Conservation (phyloP, 2,888 invertebrate species). For the Prosopocoilus inquinatus region DNA sequence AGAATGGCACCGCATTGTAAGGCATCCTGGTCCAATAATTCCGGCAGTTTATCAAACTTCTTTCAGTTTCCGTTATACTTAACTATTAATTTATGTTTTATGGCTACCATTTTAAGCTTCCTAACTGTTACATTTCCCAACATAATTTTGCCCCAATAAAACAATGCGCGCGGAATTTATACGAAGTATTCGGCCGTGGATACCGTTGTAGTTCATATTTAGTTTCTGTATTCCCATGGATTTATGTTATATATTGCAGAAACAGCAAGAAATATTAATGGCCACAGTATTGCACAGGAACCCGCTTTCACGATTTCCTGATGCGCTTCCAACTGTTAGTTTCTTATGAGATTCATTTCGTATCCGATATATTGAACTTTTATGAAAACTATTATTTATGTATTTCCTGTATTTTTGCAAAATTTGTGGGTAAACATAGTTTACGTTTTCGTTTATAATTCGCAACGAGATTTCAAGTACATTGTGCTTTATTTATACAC, state of each 20-base stretch:
- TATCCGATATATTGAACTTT: background rate
- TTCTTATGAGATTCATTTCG: conserved; percentile 1
- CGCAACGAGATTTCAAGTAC: no score
- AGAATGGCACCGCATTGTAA: no score
- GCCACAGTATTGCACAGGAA: conserved; percentile 6
- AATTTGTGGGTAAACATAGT: background rate
- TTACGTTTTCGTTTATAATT: no score
- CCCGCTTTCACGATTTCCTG: conserved; percentile 6
- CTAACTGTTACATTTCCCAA: no score
- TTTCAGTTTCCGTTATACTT: no score
- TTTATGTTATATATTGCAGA: conserved; percentile 7
- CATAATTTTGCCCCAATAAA: no score
- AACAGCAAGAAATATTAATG: conserved; percentile 7
- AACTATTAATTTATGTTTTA: no score
- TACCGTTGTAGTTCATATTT: background rate
- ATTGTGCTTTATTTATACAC: no score
- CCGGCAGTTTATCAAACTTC: no score
- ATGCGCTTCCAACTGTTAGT: conserved; percentile 2
- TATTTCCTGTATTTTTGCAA: background rate
- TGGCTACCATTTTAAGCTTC: no score
- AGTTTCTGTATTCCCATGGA: conserved; percentile 5
- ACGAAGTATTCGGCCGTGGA: background rate
- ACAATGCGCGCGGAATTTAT: background rate
- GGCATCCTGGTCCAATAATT: no score
- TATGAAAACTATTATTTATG: background rate